Evolutionary conservation across 2,888 invertebrate species (phyloP).

Genomic region (Spodoptera exigua): DNA sequence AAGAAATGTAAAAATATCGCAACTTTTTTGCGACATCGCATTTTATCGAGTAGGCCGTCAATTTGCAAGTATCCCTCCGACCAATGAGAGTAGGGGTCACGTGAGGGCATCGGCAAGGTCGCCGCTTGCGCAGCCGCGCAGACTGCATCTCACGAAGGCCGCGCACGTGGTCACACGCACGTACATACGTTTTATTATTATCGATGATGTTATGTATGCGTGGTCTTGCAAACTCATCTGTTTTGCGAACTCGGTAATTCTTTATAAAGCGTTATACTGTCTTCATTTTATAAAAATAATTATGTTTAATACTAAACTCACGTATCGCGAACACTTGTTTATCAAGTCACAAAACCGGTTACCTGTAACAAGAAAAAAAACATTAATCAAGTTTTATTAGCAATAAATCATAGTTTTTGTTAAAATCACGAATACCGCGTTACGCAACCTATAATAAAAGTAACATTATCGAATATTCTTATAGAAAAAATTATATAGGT

Average conservation of each 20-base stretch:
- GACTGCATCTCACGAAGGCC: slow-evolving; percentile 58
- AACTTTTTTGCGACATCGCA: slow-evolving; percentile 14
- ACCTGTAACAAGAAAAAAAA: slow-evolving; percentile 47
- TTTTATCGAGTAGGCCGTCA: slow-evolving; percentile 21
- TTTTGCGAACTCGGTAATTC: slow-evolving; percentile 10
- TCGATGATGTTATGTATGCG: slow-evolving; percentile 34
- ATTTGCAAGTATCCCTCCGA: slow-evolving; percentile 34
- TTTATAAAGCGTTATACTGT: background rate
- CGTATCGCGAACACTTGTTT: slow-evolving; percentile 10
- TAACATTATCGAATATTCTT: slow-evolving; percentile 16
- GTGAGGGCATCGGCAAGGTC: slow-evolving; percentile 58
- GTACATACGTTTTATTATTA: slow-evolving; percentile 46
- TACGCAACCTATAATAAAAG: slow-evolving; percentile 27
- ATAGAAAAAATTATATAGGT: slow-evolving; percentile 6
- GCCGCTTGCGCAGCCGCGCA: slow-evolving; percentile 46
- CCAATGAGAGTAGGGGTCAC: slow-evolving; percentile 48
- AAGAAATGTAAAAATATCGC: slow-evolving; percentile 15
- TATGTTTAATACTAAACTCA: slow-evolving; percentile 19
- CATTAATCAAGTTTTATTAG: slow-evolving; percentile 27
- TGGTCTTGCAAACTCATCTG: slow-evolving; percentile 13
- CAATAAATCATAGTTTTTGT: slow-evolving; percentile 25
- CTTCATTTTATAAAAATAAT: background rate
- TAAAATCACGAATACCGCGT: slow-evolving; percentile 23
- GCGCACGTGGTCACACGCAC: slow-evolving; percentile 56
- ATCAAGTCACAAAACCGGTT: slow-evolving; percentile 35